Conservation (phyloP, 2,113 vertebrate species). For the Setophaga kirtlandii region DNA sequence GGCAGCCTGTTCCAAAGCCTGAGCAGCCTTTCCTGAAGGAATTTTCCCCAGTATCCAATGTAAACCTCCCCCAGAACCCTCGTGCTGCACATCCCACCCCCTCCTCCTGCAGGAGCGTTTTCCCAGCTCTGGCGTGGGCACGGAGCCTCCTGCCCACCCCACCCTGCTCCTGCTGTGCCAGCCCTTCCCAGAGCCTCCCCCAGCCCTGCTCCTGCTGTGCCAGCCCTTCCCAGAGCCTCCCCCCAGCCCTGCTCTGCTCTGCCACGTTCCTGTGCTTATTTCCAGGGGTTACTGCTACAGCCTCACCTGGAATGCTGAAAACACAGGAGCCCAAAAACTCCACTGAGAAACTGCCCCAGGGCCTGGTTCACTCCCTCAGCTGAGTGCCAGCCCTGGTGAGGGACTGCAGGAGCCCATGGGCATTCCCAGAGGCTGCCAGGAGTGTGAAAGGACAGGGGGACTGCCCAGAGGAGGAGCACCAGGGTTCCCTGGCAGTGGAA, state of each 20-base stretch:
- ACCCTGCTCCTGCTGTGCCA: background rate
- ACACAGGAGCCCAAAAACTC: background rate
- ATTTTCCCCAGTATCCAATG: background rate
- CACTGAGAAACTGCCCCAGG: background rate
- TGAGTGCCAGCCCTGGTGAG: background rate
- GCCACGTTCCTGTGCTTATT: background rate
- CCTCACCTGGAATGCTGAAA: background rate
- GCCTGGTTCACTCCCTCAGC: background rate
- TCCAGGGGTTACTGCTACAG: background rate
- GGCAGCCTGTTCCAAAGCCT: background rate
- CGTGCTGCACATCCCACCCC: background rate
- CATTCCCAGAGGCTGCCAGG: fast-evolving
- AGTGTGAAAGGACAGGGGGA: fast-evolving
- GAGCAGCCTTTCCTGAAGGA: background rate
- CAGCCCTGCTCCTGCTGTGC: background rate
- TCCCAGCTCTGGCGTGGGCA: background rate
- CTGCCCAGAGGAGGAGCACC: background rate
- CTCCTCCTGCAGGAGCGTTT: background rate
- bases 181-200: background rate
- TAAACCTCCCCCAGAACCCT: background rate
- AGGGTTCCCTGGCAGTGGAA: background rate
- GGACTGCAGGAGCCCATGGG: background rate
- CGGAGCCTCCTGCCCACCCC: background rate
- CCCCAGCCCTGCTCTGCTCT: background rate
- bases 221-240: background rate